Evolutionary conservation across 2,113 vertebrate species (phyloP).

Genomic region (Scomber colias): DNA sequence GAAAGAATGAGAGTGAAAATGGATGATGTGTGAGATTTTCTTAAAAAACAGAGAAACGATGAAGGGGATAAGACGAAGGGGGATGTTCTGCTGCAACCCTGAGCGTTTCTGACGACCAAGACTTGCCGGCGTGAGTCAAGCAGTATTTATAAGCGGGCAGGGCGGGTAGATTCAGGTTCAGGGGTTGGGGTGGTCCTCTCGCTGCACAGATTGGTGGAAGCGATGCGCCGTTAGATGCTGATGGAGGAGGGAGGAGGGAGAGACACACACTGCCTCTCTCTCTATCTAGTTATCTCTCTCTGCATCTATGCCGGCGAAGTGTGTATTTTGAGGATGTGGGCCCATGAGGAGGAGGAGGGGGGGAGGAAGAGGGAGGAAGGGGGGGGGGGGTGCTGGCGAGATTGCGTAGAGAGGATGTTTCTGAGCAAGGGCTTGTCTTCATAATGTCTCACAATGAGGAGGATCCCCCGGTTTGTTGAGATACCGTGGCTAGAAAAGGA

Average conservation of each 20-base stretch:
- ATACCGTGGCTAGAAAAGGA: constrained; percentile 8
- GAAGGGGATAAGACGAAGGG: constrained; percentile 71
- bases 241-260: constrained; percentile 66
- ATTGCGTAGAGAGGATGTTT: constrained; percentile 50
- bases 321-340: constrained; percentile 60
- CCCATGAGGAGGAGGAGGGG: constrained; percentile 34
- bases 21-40: constrained; percentile 59
- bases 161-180: constrained; percentile 85
- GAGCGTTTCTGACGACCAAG: constrained; percentile 87
- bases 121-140: constrained; percentile 87
- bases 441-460: constrained; percentile 52
- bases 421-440: constrained; percentile 40
- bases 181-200: constrained; percentile 87
- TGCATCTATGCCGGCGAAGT: constrained; percentile 50
- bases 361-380: constrained; percentile 17
- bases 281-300: neutral
- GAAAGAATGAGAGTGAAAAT: constrained; percentile 54
- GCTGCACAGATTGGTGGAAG: constrained; percentile 86
- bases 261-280: constrained; percentile 44
- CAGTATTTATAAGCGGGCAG: constrained; percentile 90
- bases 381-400: constrained; percentile 14
- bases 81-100: constrained; percentile 85
- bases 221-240: constrained; percentile 83
- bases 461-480: constrained; percentile 50
- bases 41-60: constrained; percentile 74